Conservation (phyloP, 2,888 invertebrate genomes). For the Phasia obesa region DNA sequence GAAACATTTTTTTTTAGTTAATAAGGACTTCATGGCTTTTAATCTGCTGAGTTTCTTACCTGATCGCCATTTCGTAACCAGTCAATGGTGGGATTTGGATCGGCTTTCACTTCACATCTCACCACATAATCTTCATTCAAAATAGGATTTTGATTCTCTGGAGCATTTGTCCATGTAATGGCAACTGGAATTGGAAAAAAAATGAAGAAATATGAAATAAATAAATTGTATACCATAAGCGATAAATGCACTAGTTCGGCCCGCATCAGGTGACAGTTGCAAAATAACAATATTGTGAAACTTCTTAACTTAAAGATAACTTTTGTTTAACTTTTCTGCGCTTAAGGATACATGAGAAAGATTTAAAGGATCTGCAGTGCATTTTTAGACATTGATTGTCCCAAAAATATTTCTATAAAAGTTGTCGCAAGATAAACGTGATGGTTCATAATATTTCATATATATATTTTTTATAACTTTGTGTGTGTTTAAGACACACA, state of each 20-base stretch:
- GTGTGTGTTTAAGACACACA: not conserved
- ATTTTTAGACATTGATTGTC: conserved; percentile 55
- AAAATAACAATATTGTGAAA: conserved; percentile 19
- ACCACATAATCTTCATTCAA: conserved; percentile 89
- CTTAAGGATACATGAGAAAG: conserved; percentile 38
- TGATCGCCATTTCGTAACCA: conserved; percentile 91
- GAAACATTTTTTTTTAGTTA: too few species aligned
- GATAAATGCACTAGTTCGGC: too few species aligned
- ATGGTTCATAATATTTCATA: conserved; percentile 31
- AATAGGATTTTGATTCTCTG: conserved; percentile 91
- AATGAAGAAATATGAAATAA: too few species aligned
- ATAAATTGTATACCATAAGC: conserved; percentile 30
- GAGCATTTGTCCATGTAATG: conserved; percentile 93
- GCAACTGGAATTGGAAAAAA: conserved; percentile 85
- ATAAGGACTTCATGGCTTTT: too few species aligned
- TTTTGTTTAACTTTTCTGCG: conserved; percentile 42
- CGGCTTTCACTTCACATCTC: conserved; percentile 92
- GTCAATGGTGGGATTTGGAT: conserved; percentile 92
- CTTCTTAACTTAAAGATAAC: conserved; percentile 36
- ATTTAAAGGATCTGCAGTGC: conserved; percentile 47
- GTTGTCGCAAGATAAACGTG: conserved; percentile 52
- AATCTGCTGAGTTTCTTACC: conserved; percentile 84
- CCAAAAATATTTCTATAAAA: conserved; percentile 32
- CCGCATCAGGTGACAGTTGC: conserved; percentile 23
- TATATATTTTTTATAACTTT: not conserved